Percentiles rank a stretch among this genome's conserved stretches.
These are phyloP conservation scores for Bombycilla garrulus DNA, from an alignment of 2,113 vertebrate genomes.

Conservation along the genomic window DNA sequence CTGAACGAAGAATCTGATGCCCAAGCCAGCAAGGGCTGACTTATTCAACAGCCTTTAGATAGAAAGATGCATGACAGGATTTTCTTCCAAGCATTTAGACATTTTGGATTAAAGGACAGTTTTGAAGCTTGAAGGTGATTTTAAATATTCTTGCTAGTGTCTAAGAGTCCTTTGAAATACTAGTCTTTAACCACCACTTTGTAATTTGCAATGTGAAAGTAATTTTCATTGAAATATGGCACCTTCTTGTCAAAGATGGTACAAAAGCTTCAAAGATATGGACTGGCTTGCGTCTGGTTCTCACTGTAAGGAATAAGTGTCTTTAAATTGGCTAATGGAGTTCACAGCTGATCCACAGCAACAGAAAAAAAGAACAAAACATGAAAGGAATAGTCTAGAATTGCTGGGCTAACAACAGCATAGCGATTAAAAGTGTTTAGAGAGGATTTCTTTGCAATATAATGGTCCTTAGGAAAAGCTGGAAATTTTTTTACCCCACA, in stretches of 20 bases:
- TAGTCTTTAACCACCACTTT: not conserved
- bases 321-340: constrained; percentile 41
- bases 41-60: not conserved
- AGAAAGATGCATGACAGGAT: not conserved
- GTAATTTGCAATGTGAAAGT: constrained; percentile 14
- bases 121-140: not conserved
- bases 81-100: not conserved
- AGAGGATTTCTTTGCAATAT: not conserved
- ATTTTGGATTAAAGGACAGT: not conserved
- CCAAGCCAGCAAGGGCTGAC: not conserved
- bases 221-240: constrained; percentile 1
- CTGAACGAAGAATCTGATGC: not conserved
- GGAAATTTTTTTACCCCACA: not conserved
- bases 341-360: constrained; percentile 16
- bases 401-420: not conserved
- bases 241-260: not conserved
- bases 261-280: constrained; percentile 44
- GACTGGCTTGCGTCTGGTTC: constrained; percentile 20
- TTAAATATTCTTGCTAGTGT: constrained; percentile 1
- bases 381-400: constrained; percentile 7
- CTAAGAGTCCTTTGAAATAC: constrained; percentile 20
- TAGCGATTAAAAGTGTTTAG: constrained; percentile 32
- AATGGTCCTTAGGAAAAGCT: not conserved
- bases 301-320: not conserved
- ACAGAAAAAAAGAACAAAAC: not conserved